These are phyloP conservation scores for Capitulum mitella DNA, from an alignment of 2,888 invertebrate species.

Conservation along the genomic window DNA sequence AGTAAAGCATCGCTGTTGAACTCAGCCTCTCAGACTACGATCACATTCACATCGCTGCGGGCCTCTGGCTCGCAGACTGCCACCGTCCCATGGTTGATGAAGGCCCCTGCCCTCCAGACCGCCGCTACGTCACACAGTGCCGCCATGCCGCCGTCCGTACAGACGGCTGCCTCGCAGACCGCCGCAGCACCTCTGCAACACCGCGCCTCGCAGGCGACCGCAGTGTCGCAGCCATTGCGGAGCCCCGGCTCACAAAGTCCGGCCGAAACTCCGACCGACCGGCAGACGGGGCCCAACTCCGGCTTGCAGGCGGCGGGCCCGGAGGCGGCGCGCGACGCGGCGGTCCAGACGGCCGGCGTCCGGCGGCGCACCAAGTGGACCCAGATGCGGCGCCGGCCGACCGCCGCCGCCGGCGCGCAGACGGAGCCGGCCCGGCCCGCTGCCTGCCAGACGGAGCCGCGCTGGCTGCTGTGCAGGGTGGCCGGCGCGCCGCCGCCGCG, in stretches of 20 bases:
- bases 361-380: not conserved
- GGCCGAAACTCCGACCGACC: not conserved
- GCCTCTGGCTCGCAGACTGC: not conserved
- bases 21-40: not conserved
- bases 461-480: not conserved
- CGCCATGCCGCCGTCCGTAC: too few relatives aligned
- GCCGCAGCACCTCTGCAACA: not conserved
- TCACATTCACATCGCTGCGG: not conserved
- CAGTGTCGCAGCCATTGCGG: not conserved
- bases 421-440: not conserved
- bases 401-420: not conserved
- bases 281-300: not conserved
- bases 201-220: not conserved
- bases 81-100: not conserved
- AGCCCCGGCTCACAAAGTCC: not conserved
- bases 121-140: not conserved
- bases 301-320: not conserved
- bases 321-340: not conserved
- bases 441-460: not conserved
- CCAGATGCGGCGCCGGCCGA: not conserved
- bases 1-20: not conserved
- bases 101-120: not conserved
- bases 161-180: not conserved
- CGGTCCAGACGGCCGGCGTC: not conserved
- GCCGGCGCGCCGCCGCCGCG: not conserved